A percentile compares a stretch with the other conserved stretches of the same genome.
Conservation (phyloP, 92 coral and sea anemone species). For the Porites divaricata region DNA sequence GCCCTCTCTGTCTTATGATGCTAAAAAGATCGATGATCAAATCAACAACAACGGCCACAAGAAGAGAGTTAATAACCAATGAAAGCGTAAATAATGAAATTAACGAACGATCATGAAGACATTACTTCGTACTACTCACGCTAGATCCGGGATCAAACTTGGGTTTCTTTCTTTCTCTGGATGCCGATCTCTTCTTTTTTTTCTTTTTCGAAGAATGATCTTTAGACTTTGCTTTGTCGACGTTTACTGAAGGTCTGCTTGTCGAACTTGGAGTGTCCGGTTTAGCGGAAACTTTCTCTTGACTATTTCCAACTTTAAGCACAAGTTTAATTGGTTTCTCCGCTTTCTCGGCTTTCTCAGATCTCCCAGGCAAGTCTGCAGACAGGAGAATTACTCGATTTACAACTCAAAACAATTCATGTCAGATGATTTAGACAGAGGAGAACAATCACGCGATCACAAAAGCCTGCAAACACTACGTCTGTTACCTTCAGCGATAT, state of each 20-base stretch:
- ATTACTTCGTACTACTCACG: constrained; percentile 36
- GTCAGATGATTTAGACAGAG: too few species aligned
- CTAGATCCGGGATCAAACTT: constrained; percentile 71
- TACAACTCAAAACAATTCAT: too few species aligned
- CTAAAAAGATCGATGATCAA: too few species aligned
- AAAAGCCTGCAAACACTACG: not conserved
- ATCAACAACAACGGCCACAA: too few species aligned
- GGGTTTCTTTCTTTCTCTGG: constrained; percentile 87
- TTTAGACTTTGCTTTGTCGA: constrained; percentile 62
- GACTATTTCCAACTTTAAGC: constrained; percentile 79
- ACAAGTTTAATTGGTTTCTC: constrained; percentile 96
- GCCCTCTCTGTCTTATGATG: too few species aligned
- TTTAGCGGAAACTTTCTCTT: constrained; percentile 68
- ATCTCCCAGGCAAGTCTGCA: constrained; percentile 57
- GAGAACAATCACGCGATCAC: not conserved
- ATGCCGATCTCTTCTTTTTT: constrained; percentile 89
- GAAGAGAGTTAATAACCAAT: too few species aligned
- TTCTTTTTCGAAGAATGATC: constrained; percentile 93
- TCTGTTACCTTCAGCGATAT: constrained; percentile 68
- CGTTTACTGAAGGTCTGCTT: constrained; percentile 16
- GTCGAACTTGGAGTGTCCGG: constrained; percentile 49
- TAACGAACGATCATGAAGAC: not conserved
- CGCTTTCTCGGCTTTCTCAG: constrained; percentile 56
- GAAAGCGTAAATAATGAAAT: not conserved
- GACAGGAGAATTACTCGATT: not conserved